Conservation (phyloP, 2,888 invertebrate genomes). For the Trachelus iudaicus region DNA sequence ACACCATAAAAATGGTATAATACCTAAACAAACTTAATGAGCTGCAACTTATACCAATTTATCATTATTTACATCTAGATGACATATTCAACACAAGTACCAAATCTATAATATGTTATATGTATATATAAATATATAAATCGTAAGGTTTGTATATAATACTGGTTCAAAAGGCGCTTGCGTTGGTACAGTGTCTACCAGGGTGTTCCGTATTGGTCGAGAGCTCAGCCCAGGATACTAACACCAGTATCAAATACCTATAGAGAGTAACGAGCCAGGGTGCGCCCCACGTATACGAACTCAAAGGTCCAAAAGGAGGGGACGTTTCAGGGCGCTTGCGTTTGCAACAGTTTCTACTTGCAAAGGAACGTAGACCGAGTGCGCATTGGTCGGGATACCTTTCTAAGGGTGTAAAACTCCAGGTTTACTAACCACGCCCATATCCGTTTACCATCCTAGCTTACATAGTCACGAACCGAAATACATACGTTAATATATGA, state of each 20-base stretch:
- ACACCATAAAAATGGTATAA: not conserved
- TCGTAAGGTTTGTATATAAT: not conserved
- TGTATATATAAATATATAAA: not conserved
- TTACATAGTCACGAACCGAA: not conserved
- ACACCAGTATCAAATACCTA: not conserved
- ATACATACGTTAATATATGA: not conserved
- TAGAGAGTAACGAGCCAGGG: not conserved
- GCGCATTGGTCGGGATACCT: slow-evolving; percentile 42
- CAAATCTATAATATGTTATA: not conserved
- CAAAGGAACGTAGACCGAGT: not conserved
- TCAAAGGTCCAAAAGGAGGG: slow-evolving; percentile 1
- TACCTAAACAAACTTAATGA: not conserved
- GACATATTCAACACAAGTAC: not conserved
- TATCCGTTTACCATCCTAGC: slow-evolving; percentile 13
- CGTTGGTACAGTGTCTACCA: not conserved
- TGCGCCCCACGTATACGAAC: not conserved
- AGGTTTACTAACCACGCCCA: slow-evolving; percentile 45
- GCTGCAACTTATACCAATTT: not conserved
- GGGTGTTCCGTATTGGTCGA: not conserved
- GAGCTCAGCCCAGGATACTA: not conserved
- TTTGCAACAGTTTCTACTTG: slow-evolving; percentile 53
- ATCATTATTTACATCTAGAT: not conserved
- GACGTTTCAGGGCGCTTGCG: slow-evolving; percentile 48
- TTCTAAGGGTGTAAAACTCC: slow-evolving; percentile 27
- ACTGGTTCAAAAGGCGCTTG: not conserved